Conservation (phyloP, 2,888 invertebrate species). For the Limnephilus lunatus region DNA sequence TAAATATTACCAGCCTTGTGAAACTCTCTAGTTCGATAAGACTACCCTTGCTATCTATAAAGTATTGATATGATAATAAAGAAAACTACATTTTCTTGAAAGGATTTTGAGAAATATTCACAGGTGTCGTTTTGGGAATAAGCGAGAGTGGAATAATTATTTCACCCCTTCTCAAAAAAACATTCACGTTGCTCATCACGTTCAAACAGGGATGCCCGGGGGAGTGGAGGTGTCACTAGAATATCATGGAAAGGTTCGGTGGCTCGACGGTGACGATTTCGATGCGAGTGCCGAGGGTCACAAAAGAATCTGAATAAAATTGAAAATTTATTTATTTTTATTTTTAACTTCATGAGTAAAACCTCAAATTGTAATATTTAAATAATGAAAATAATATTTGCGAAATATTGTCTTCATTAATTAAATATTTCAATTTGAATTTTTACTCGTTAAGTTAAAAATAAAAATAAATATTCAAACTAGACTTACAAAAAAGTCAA, state of each 20-base stretch:
- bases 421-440: too few relatives aligned
- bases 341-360: too few relatives aligned
- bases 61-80: background rate
- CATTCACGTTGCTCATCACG: background rate
- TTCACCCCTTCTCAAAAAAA: constrained; percentile 22
- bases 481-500: too few relatives aligned
- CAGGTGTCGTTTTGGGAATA: constrained; percentile 2
- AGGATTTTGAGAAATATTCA: background rate
- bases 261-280: background rate
- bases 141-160: constrained; percentile 21
- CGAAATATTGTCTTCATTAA: too few relatives aligned
- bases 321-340: background rate
- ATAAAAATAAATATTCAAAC: too few relatives aligned
- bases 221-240: background rate
- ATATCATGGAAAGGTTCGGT: background rate
- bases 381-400: too few relatives aligned
- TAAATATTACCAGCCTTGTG: background rate
- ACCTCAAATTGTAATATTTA: too few relatives aligned
- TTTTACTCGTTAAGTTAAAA: too few relatives aligned
- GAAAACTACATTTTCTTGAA: background rate
- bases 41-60: background rate
- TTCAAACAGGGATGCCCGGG: constrained; percentile 7
- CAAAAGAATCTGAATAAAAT: background rate
- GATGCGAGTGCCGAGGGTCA: background rate
- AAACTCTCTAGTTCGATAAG: background rate